Conservation (phyloP, 2,888 invertebrate genomes). For the Drosophila niveifrons region DNA sequence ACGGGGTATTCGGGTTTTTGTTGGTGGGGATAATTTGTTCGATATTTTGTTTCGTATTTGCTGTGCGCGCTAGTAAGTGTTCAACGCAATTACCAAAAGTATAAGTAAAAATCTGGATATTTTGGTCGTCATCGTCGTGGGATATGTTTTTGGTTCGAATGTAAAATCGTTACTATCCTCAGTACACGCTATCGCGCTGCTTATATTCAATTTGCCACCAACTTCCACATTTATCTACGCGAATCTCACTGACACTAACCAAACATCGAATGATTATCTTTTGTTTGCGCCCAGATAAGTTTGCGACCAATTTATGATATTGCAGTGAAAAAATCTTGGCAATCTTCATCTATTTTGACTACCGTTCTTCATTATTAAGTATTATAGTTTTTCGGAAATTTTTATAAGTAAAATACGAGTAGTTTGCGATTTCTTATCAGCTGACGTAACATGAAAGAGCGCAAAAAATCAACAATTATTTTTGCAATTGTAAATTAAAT, state of each 20-base stretch:
- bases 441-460: slow-evolving; percentile 27
- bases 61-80: slow-evolving; percentile 35
- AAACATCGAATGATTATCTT: slow-evolving; percentile 62
- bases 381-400: slow-evolving; percentile 10
- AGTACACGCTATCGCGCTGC: slow-evolving; percentile 32
- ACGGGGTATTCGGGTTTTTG: slow-evolving; percentile 30
- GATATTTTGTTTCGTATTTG: slow-evolving; percentile 11
- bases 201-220: slow-evolving; percentile 78
- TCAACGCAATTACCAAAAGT: slow-evolving; percentile 82
- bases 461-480: slow-evolving; percentile 16
- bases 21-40: neutral
- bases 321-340: slow-evolving; percentile 64
- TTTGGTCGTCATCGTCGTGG: slow-evolving; percentile 83
- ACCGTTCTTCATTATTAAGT: slow-evolving; percentile 30
- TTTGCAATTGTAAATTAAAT: neutral
- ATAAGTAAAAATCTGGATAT: slow-evolving; percentile 81
- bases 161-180: slow-evolving; percentile 83
- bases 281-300: slow-evolving; percentile 52
- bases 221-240: slow-evolving; percentile 48
- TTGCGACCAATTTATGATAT: slow-evolving; percentile 77
- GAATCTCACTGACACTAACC: slow-evolving; percentile 59
- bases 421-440: slow-evolving; percentile 14
- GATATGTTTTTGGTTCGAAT: slow-evolving; percentile 78
- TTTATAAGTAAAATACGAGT: neutral
- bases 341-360: slow-evolving; percentile 34